These are phyloP conservation scores for Morelia viridis DNA, from an alignment of 2,797 vertebrate species.

Conservation along the genomic window DNA sequence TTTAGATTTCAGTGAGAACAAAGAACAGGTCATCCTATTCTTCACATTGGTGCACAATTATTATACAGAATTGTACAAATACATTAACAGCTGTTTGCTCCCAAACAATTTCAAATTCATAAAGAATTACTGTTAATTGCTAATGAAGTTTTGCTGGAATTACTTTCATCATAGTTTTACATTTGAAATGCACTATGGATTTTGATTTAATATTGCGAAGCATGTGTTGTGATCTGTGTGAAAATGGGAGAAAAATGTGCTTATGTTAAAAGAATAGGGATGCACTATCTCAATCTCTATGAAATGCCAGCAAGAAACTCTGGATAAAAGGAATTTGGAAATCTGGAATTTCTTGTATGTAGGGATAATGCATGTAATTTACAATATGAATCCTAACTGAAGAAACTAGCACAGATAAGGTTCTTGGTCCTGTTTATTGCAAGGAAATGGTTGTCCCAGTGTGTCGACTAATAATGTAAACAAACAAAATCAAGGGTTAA, in stretches of 20 bases:
- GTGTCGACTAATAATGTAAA: background rate
- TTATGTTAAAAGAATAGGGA: background rate
- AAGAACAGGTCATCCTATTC: constrained; percentile 58
- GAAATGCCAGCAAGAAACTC: background rate
- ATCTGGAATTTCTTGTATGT: background rate
- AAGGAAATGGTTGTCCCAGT: background rate
- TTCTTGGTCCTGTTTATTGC: background rate
- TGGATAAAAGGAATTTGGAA: background rate
- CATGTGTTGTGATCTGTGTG: background rate
- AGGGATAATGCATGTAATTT: background rate
- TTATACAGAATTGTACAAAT: background rate
- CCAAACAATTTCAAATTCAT: background rate
- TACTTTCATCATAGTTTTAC: background rate
- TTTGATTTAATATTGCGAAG: background rate
- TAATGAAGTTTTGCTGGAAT: background rate
- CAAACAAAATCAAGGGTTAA: background rate
- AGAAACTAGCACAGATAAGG: background rate
- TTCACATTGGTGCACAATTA: constrained; percentile 28
- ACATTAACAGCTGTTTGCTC: constrained; percentile 17
- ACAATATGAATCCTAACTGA: background rate
- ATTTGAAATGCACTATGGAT: background rate
- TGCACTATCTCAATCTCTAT: background rate
- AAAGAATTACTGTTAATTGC: constrained; percentile 2
- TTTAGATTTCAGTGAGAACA: constrained; percentile 41
- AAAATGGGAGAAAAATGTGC: background rate